A percentile compares a stretch with the other conserved stretches of the same genome.
These are phyloP conservation scores for Atherinomorus stipes DNA, from an alignment of 2,113 vertebrate genomes.

Conservation along the genomic window DNA sequence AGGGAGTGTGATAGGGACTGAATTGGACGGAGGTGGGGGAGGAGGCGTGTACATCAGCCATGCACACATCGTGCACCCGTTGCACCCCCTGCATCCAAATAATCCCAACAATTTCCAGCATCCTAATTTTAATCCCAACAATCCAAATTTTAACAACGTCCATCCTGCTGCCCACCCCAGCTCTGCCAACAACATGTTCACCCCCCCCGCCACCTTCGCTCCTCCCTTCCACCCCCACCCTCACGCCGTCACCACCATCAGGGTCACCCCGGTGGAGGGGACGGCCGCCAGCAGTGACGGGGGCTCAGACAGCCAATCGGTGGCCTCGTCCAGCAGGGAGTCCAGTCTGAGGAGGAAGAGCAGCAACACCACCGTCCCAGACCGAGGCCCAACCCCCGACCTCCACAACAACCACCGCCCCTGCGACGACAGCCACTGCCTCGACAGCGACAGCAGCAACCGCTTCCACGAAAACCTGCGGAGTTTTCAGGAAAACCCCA, in stretches of 20 bases:
- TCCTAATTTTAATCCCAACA: constrained; percentile 36
- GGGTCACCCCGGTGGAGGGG: constrained; percentile 91
- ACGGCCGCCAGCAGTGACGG: constrained; percentile 86
- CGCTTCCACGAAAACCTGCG: constrained; percentile 75
- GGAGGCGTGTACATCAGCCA: constrained; percentile 51
- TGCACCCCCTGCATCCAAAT: constrained; percentile 66
- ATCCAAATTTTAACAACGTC: constrained; percentile 41
- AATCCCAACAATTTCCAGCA: constrained; percentile 61
- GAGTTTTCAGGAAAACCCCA: constrained; percentile 72
- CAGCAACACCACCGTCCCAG: constrained; percentile 85
- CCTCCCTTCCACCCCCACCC: constrained; percentile 89
- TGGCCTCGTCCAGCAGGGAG: constrained; percentile 91
- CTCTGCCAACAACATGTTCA: constrained; percentile 35
- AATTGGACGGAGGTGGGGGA: constrained; percentile 44
- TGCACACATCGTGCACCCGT: constrained; percentile 68
- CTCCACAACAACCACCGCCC: constrained; percentile 65
- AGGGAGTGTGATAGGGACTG: constrained; percentile 77
- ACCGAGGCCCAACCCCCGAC: constrained; percentile 86
- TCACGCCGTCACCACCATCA: constrained; percentile 91
- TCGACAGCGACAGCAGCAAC: constrained; percentile 60
- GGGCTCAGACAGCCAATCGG: constrained; percentile 90
- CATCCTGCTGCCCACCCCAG: constrained; percentile 41
- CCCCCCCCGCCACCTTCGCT: constrained; percentile 50
- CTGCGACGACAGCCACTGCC: constrained; percentile 51
- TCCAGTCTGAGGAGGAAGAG: constrained; percentile 92